Evolutionary conservation across 2,113 vertebrate species (phyloP).

Genomic region (Isurus oxyrinchus): DNA sequence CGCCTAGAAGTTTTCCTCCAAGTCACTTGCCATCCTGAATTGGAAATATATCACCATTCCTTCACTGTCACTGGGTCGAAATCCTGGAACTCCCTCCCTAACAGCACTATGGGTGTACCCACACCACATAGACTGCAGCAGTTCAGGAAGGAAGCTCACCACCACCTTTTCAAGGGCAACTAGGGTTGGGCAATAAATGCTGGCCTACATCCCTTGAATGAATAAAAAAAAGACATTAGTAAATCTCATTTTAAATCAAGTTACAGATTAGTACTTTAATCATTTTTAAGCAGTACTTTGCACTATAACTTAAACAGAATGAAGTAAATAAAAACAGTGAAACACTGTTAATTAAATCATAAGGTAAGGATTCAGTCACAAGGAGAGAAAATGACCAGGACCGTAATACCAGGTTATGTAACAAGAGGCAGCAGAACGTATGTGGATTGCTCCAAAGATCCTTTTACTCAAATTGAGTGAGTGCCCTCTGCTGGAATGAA

Average conservation of each 20-base stretch:
- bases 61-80: no score
- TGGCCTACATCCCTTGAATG: no score
- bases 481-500: conserved; percentile 16
- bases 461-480: neutral
- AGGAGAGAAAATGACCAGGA: neutral
- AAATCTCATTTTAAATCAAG: neutral
- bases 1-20: no score
- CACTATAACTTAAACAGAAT: neutral
- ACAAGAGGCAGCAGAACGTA: neutral
- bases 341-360: neutral
- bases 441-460: neutral
- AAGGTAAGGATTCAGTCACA: neutral
- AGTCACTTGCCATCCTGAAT: no score
- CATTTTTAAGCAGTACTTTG: neutral
- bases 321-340: neutral
- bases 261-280: neutral
- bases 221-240: neutral
- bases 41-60: no score
- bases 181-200: no score
- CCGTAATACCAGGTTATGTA: neutral
- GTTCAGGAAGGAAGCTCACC: no score
- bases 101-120: no score
- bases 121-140: no score
- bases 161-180: no score
- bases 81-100: no score